phyloP scores from a whole-genome alignment of 2,888 invertebrate species.

The Melinopterus prodromus region DNA sequence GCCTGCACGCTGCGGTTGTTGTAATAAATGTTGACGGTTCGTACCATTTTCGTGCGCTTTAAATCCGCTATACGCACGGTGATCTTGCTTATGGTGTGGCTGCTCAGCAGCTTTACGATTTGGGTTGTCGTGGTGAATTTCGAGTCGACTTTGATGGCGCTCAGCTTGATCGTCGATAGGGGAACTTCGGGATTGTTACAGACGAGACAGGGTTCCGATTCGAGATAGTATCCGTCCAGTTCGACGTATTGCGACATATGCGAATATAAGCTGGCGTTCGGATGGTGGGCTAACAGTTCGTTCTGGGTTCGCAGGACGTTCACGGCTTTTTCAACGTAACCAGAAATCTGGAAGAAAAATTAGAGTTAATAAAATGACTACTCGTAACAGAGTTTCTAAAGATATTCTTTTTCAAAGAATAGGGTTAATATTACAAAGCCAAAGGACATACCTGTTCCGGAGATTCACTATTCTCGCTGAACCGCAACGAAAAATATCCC shows the following conservation, averaged over 20 bases:
- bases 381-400: too few species aligned
- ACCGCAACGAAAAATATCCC: slow-evolving; percentile 93
- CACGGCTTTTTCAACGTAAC: slow-evolving; percentile 88
- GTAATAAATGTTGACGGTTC: slow-evolving; percentile 95
- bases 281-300: slow-evolving; percentile 86
- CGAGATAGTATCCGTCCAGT: slow-evolving; percentile 94
- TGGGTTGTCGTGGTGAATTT: slow-evolving; percentile 98
- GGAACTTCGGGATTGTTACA: slow-evolving; percentile 98
- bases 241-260: slow-evolving; percentile 94
- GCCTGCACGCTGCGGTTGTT: slow-evolving; percentile 96
- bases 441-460: slow-evolving; percentile 65
- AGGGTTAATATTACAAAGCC: background rate
- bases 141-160: slow-evolving; percentile 93
- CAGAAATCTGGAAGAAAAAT: slow-evolving; percentile 65
- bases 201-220: slow-evolving; percentile 96
- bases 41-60: slow-evolving; percentile 97
- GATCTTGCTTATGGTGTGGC: slow-evolving; percentile 94
- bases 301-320: slow-evolving; percentile 89
- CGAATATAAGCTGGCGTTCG: slow-evolving; percentile 93
- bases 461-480: slow-evolving; percentile 76
- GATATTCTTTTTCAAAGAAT: too few species aligned
- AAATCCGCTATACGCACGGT: slow-evolving; percentile 93
- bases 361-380: too few species aligned
- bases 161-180: slow-evolving; percentile 88
- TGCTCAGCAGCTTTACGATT: slow-evolving; percentile 94